Evolutionary conservation across 2,797 vertebrate species (phyloP).

Genomic region (Agapornis canus): DNA sequence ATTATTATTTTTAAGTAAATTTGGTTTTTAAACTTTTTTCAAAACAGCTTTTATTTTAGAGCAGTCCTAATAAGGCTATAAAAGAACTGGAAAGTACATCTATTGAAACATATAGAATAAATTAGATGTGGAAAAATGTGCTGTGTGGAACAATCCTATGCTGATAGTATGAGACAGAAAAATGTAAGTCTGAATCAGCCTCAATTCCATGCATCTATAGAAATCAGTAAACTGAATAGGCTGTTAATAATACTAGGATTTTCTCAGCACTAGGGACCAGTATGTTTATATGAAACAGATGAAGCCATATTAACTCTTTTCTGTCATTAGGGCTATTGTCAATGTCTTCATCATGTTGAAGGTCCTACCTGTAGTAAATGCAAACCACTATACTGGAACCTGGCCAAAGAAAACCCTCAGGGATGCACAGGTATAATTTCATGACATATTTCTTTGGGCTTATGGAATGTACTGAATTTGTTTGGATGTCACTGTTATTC

Average conservation of each 20-base stretch:
- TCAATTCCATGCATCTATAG: neutral
- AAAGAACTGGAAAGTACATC: neutral
- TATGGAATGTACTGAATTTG: neutral
- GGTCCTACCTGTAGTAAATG: slow-evolving; percentile 85
- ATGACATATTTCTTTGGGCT: neutral
- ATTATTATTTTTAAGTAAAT: neutral
- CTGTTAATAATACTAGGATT: neutral
- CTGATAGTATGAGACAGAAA: neutral
- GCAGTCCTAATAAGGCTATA: neutral
- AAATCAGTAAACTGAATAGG: neutral
- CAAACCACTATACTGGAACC: slow-evolving; percentile 91
- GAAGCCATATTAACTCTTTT: neutral
- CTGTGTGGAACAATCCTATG: neutral
- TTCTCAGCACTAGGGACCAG: neutral
- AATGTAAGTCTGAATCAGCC: neutral
- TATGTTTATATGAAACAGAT: neutral
- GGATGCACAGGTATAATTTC: slow-evolving; percentile 85
- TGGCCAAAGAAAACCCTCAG: slow-evolving; percentile 78
- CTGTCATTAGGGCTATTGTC: slow-evolving; percentile 82
- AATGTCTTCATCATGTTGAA: slow-evolving; percentile 83
- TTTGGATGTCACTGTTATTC: neutral
- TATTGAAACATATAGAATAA: neutral
- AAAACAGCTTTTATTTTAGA: neutral
- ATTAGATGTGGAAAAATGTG: rapidly evolving
- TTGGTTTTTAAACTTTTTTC: neutral